Conservation (phyloP, 35 echinoderm and acorn worm genomes). For the Strongylocentrotus purpuratus region DNA sequence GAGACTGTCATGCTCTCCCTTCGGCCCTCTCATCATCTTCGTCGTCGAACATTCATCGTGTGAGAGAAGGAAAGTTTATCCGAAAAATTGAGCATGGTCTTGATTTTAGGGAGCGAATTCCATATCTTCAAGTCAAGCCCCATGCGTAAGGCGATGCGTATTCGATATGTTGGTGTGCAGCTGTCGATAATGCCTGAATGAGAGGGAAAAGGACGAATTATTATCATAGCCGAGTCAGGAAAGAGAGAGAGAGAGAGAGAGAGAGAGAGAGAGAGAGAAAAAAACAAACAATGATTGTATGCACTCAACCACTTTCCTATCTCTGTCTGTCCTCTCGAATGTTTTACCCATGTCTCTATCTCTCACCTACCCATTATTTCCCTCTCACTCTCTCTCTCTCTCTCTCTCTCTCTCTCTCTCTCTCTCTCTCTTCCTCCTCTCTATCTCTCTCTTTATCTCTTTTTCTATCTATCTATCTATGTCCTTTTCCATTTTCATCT, state of each 20-base stretch:
- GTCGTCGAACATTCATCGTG: neutral
- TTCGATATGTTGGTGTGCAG: neutral
- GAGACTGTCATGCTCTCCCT: neutral
- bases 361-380: no score
- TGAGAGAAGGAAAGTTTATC: neutral
- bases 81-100: neutral
- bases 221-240: neutral
- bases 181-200: neutral
- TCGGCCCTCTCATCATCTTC: neutral
- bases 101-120: neutral
- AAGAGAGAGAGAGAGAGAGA: no score
- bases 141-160: neutral
- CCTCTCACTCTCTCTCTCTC: neutral
- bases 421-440: neutral
- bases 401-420: neutral
- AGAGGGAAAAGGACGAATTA: neutral
- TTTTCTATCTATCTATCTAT: no score
- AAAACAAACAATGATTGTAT: no score
- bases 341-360: no score
- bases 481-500: no score
- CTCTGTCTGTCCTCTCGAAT: no score
- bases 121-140: neutral
- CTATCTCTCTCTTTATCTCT: no score
- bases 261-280: no score
- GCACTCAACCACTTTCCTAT: no score